These are phyloP conservation scores for Embiotoca jacksoni DNA, from an alignment of 2,113 vertebrate genomes.

Conservation along the genomic window DNA sequence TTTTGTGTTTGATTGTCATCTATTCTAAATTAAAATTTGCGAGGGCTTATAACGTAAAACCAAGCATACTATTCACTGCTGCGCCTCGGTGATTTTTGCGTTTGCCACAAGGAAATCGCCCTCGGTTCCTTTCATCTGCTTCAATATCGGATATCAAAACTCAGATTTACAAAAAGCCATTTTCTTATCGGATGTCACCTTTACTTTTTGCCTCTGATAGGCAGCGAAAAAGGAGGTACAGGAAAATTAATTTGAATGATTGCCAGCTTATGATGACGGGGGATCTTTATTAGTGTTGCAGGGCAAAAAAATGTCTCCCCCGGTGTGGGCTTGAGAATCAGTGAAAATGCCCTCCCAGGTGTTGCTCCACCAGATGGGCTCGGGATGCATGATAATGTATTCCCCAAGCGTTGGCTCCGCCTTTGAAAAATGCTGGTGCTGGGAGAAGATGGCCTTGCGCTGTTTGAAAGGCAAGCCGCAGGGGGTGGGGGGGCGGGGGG, in stretches of 20 bases:
- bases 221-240: neutral
- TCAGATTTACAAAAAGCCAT: neutral
- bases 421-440: conserved; percentile 71
- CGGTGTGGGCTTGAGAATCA: conserved; percentile 35
- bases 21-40: conserved; percentile 60
- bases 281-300: conserved; percentile 28
- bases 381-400: conserved; percentile 68
- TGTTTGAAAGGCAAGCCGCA: conserved; percentile 68
- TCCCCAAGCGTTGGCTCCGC: conserved; percentile 59
- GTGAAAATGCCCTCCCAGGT: conserved; percentile 68
- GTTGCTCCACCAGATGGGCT: conserved; percentile 66
- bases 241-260: conserved; percentile 52
- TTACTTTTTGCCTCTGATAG: conserved; percentile 35
- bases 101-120: conserved; percentile 42
- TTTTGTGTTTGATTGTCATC: conserved; percentile 70
- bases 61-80: conserved; percentile 34
- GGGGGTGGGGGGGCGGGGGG: conserved; percentile 50
- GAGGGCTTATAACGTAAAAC: conserved; percentile 25
- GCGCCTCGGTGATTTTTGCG: conserved; percentile 15
- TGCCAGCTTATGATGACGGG: conserved; percentile 24
- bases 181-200: conserved; percentile 54
- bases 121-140: conserved; percentile 47
- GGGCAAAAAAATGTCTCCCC: conserved; percentile 10
- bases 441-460: conserved; percentile 67
- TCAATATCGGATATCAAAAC: conserved; percentile 53